Conservation (phyloP, 2,113 vertebrate genomes). For the Oophaga pumilio region DNA sequence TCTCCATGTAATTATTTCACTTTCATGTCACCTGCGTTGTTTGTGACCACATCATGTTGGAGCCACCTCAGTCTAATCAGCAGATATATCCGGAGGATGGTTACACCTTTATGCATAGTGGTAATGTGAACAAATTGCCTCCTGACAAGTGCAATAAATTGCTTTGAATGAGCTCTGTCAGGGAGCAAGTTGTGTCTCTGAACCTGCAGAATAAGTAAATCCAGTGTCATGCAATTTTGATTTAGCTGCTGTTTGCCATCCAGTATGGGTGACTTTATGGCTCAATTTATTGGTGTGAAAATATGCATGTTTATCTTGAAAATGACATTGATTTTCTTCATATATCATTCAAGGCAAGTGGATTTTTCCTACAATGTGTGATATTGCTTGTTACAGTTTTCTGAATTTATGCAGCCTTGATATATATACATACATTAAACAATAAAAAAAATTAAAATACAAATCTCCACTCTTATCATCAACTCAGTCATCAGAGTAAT, state of each 20-base stretch:
- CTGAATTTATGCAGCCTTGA: background rate
- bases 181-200: conserved; percentile 73
- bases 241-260: conserved; percentile 67
- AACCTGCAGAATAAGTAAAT: conserved; percentile 72
- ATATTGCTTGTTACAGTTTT: conserved; percentile 39
- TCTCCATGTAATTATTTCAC: conserved; percentile 70
- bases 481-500: background rate
- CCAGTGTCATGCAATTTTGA: conserved; percentile 69
- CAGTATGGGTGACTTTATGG: conserved; percentile 66
- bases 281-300: conserved; percentile 69
- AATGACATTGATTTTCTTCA: conserved; percentile 67
- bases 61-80: conserved; percentile 71
- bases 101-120: conserved; percentile 74
- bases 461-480: background rate
- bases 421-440: background rate
- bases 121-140: conserved; percentile 78
- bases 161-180: conserved; percentile 75
- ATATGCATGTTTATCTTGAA: conserved; percentile 70
- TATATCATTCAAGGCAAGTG: conserved; percentile 62
- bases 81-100: conserved; percentile 76
- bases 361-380: conserved; percentile 48
- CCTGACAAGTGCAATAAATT: conserved; percentile 79
- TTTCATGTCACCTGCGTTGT: conserved; percentile 68
- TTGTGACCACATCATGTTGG: conserved; percentile 62
- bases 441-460: background rate